Evolutionary conservation across 2,113 vertebrate genomes (phyloP).

Genomic region (Rhea pennata): DNA sequence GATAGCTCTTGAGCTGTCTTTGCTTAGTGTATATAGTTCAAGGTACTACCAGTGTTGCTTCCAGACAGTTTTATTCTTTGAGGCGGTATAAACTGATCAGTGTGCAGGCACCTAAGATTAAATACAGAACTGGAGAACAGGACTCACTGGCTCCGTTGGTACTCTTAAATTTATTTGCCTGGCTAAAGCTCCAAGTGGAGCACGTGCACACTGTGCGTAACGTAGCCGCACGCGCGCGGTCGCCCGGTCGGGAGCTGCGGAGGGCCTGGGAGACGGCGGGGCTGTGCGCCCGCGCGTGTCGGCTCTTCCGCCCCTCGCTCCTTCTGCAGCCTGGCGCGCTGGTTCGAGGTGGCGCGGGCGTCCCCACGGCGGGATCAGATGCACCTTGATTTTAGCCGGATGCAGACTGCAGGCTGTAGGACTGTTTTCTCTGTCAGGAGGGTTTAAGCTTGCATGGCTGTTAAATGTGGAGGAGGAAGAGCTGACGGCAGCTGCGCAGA

Average conservation of each 20-base stretch:
- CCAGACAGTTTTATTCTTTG: not conserved
- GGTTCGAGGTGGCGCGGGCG: not conserved
- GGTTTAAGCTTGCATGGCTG: not conserved
- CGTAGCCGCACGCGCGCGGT: fast-evolving
- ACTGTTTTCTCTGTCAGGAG: not conserved
- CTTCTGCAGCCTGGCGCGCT: not conserved
- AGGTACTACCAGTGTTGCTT: not conserved
- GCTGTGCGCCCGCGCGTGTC: not conserved
- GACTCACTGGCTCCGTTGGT: not conserved
- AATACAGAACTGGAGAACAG: not conserved
- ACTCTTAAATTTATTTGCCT: not conserved
- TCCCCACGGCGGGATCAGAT: not conserved
- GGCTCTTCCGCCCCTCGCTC: not conserved
- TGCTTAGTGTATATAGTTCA: not conserved
- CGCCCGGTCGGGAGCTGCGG: not conserved
- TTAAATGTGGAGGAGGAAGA: not conserved
- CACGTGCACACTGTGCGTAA: not conserved
- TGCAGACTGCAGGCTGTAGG: not conserved
- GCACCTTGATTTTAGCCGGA: not conserved
- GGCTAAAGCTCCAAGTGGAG: not conserved
- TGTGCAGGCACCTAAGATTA: not conserved
- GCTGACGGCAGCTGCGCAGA: not conserved
- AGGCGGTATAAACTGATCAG: not conserved
- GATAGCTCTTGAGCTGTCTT: not conserved
- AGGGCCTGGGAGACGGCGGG: not conserved